These are phyloP conservation scores for Andrena marginata DNA, from an alignment of 2,888 invertebrate species.

Conservation along the genomic window DNA sequence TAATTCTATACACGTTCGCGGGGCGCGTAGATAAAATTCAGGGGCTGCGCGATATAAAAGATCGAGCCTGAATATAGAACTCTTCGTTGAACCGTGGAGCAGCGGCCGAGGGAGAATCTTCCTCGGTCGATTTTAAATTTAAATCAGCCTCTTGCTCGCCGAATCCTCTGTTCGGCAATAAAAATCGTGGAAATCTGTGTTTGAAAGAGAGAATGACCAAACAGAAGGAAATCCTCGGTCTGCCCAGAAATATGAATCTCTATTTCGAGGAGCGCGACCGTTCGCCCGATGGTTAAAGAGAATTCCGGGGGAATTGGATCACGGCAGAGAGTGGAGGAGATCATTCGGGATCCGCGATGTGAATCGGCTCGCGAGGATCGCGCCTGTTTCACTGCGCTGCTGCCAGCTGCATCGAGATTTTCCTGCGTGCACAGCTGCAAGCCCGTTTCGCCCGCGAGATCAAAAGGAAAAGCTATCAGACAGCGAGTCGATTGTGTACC, in stretches of 20 bases:
- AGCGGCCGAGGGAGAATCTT: not conserved
- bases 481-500: too few relatives aligned
- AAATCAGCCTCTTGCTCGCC: not conserved
- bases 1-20: not conserved
- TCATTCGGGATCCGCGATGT: not conserved
- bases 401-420: too few relatives aligned
- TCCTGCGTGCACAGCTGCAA: too few relatives aligned
- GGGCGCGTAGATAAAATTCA: not conserved
- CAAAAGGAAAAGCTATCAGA: not conserved
- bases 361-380: not conserved
- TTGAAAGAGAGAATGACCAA: not conserved
- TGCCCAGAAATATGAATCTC: not conserved
- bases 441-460: not conserved
- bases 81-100: not conserved
- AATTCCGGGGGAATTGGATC: not conserved
- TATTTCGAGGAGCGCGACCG: not conserved
- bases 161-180: not conserved
- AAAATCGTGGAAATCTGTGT: constrained; percentile 4
- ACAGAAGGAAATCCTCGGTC: not conserved
- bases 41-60: too few relatives aligned
- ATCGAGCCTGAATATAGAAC: not conserved
- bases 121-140: constrained; percentile 32
- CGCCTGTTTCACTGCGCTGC: not conserved
- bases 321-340: not conserved
- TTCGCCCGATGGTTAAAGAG: not conserved